Conservation (phyloP, 2,888 invertebrate genomes). For the Drosophila nigricruria region DNA sequence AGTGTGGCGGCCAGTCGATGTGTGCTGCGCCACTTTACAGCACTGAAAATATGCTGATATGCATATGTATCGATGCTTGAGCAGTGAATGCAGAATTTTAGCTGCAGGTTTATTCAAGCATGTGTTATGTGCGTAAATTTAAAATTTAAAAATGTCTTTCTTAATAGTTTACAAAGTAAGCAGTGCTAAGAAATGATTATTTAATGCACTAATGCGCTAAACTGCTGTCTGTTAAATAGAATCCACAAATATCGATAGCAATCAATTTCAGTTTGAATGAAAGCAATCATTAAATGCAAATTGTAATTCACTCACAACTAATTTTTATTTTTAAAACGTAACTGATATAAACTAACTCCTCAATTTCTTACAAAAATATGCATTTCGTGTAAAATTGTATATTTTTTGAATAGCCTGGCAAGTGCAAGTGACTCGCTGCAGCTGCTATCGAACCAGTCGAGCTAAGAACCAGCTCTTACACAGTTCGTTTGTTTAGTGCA, state of each 20-base stretch:
- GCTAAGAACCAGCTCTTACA: not conserved
- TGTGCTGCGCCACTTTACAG: not conserved
- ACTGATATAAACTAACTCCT: not conserved
- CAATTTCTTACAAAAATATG: not conserved
- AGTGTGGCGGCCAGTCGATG: conserved; percentile 36
- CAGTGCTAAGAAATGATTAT: not conserved
- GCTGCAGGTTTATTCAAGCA: not conserved
- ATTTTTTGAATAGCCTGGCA: not conserved
- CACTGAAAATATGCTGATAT: conserved; percentile 19
- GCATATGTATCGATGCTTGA: not conserved
- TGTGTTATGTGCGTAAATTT: not conserved
- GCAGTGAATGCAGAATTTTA: not conserved
- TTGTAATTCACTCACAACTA: not conserved
- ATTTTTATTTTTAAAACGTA: not conserved
- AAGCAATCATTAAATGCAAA: not conserved
- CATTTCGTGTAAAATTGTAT: no score
- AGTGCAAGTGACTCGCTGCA: not conserved
- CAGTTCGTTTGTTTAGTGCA: conserved; percentile 23
- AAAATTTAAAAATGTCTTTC: no score
- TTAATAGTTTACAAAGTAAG: not conserved
- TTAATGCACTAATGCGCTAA: not conserved
- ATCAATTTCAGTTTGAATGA: not conserved
- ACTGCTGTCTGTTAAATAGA: not conserved
- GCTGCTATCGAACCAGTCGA: not conserved
- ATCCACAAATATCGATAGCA: not conserved